Evolutionary conservation across 2,888 invertebrate species (phyloP).

Genomic region (Meghimatium bilineatum): DNA sequence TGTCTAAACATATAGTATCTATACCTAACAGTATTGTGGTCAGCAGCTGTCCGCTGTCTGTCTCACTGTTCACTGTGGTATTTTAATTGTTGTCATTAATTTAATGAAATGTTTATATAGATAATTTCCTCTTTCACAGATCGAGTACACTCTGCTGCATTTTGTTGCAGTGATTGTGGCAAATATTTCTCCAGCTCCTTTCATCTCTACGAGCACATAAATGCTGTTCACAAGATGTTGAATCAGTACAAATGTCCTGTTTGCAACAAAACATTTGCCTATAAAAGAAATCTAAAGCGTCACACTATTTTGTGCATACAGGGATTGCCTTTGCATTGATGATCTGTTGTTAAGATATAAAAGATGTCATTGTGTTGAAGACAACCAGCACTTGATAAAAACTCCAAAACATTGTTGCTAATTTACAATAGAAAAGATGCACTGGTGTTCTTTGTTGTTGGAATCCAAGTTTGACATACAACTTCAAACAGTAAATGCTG

Average conservation of each 20-base stretch:
- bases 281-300: slow-evolving; percentile 38
- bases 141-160: slow-evolving; percentile 15
- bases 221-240: slow-evolving; percentile 29
- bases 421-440: no score
- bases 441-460: no score
- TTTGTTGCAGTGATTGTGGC: slow-evolving; percentile 31
- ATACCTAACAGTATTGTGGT: neutral
- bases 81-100: neutral
- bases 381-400: no score
- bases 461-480: no score
- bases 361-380: neutral
- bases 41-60: neutral
- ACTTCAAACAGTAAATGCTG: no score
- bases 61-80: neutral
- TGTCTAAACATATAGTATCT: neutral
- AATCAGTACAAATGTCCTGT: slow-evolving; percentile 24
- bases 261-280: slow-evolving; percentile 30
- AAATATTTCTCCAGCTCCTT: slow-evolving; percentile 33
- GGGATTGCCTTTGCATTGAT: slow-evolving; percentile 6
- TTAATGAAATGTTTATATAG: slow-evolving; percentile 2
- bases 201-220: slow-evolving; percentile 35
- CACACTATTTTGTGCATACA: slow-evolving; percentile 17
- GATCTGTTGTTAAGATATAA: neutral
- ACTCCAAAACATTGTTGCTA: no score
- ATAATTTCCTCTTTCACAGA: slow-evolving; percentile 43